Evolutionary conservation across 2,797 vertebrate genomes (phyloP).

Genomic region (Pagetopsis macropterus): DNA sequence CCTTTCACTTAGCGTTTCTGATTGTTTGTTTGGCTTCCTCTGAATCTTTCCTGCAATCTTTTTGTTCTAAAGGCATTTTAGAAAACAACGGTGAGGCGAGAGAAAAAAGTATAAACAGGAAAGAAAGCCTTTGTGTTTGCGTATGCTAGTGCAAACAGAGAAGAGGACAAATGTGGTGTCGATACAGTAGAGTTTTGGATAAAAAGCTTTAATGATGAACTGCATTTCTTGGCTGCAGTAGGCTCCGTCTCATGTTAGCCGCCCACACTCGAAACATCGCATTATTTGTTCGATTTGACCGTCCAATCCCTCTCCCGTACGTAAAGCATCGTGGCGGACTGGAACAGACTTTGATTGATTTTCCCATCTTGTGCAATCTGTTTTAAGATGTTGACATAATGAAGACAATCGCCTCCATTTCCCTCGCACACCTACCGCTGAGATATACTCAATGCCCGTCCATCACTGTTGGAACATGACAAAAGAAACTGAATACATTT

Average conservation of each 20-base stretch:
- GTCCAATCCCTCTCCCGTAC: conserved; percentile 10
- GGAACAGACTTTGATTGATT: conserved; percentile 45
- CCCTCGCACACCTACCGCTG: conserved; percentile 21
- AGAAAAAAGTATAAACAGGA: neutral
- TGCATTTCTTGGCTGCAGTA: conserved; percentile 12
- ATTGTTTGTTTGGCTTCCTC: conserved; percentile 32
- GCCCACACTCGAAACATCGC: conserved; percentile 11
- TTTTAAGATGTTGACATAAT: conserved; percentile 53
- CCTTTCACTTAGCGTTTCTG: conserved; percentile 25
- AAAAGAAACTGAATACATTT: conserved; percentile 50
- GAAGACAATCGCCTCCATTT: conserved; percentile 47
- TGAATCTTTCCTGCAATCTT: neutral
- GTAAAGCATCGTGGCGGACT: conserved; percentile 21
- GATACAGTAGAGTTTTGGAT: conserved; percentile 1
- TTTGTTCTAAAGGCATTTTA: conserved; percentile 22
- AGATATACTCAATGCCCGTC: conserved; percentile 22
- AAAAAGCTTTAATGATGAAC: conserved; percentile 10
- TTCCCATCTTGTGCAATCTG: conserved; percentile 46
- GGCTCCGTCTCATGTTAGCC: conserved; percentile 16
- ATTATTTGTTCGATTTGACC: conserved; percentile 33
- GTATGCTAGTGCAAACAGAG: conserved; percentile 1
- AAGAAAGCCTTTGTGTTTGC: conserved; percentile 2
- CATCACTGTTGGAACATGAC: conserved; percentile 42
- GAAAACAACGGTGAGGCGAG: conserved; percentile 21
- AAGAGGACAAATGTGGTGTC: neutral